Base-by-base conservation (phyloP, 2,797 vertebrate species). In the Setipinna tenuifilis region DNA sequence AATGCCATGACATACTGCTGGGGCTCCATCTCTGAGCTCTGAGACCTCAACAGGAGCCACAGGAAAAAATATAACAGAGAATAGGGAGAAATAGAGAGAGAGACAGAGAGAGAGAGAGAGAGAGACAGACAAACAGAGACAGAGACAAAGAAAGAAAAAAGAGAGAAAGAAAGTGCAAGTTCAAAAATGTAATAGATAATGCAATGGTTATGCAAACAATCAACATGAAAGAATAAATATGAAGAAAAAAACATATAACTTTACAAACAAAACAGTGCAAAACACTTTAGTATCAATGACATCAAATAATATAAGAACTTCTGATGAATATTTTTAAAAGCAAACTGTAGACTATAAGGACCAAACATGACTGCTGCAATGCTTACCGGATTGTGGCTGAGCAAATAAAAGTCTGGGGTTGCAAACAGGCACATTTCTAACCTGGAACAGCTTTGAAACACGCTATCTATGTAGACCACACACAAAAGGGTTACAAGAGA, bases 61-160 rank as follows among this genome's bases (percentile, higher is more conserved):
- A 71, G 23, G 23, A 71, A 16, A 71, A 25, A 71, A 46, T 19
- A 86, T 3, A 25, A 62, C 21, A 25, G 61, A 23, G n/a, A 23
- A 62, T 87, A 90, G 87, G 91, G 86, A 86, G 85, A 17, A 82
- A 68, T 0, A 62, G 61, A 62, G n/a, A 62, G n/a, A n/a, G 61
- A 62, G n/a, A 62, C 6, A 62, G 21, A 62, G 21, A n/a, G 59
- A 62, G 21, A 62, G 61, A 81, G 78, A 81, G 78, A 81, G 35
- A 44, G 81, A 82, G 11, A 50, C 0, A 28, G 21, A 48, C 84
- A 84, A 89, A 91, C 35, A 41, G 35, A 41, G 35, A 41, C 35
- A 41, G 35, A 41, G 35, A 41, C 35, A 41, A 41, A 41, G 5
- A 41, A 5, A 5, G 5, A 41, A 5, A 41, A 5, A 41, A 41